phyloP scores from a whole-genome alignment of 2,888 invertebrate species.

The Strigamia crassipes region DNA sequence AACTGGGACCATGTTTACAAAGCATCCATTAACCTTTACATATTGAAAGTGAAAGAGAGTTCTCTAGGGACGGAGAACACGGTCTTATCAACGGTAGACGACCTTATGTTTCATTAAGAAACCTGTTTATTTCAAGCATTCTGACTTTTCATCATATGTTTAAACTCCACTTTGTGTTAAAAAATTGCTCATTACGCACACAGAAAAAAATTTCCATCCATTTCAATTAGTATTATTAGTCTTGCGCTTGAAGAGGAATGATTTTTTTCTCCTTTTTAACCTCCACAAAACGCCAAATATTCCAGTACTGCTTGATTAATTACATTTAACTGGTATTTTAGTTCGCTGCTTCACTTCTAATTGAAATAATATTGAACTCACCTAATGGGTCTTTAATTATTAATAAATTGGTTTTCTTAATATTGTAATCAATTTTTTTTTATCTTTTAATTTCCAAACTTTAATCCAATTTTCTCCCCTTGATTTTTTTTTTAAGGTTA shows the following conservation, averaged over 20 bases:
- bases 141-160: background rate
- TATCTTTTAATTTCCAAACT: background rate
- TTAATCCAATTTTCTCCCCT: constrained; percentile 3
- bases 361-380: too few relatives aligned
- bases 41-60: constrained; percentile 26
- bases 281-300: background rate
- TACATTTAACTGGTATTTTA: background rate
- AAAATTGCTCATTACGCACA: too few relatives aligned
- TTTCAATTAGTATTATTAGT: background rate
- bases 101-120: constrained; percentile 35
- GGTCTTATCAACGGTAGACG: constrained; percentile 11
- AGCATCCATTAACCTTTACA: constrained; percentile 35
- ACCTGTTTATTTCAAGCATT: background rate
- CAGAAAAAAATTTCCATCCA: background rate
- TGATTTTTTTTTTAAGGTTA: background rate
- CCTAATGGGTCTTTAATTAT: background rate
- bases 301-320: background rate
- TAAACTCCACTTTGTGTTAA: too few relatives aligned
- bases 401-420: background rate
- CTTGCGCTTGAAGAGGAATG: background rate
- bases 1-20: constrained; percentile 37
- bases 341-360: too few relatives aligned
- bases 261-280: background rate
- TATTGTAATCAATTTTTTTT: background rate
- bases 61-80: background rate